Percentiles rank a stretch among this genome's conserved stretches.
Evolutionary conservation across 2,797 vertebrate genomes (phyloP).

Genomic region (Rhodeus uyekii): DNA sequence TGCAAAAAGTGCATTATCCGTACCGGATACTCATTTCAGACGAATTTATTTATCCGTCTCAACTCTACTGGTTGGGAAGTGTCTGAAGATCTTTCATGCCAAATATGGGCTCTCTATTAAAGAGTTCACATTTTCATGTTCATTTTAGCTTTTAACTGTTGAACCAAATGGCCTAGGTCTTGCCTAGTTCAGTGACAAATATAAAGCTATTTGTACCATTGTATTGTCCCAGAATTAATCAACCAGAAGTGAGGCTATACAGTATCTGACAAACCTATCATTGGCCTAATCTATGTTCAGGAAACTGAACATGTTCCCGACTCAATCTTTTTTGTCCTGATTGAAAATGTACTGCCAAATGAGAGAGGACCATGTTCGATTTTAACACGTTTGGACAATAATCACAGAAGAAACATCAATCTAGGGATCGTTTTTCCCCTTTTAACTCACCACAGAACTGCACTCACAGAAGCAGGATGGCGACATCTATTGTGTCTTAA

Average conservation of each 20-base stretch:
- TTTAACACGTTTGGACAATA: not conserved
- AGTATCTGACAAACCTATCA: not conserved
- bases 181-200: not conserved
- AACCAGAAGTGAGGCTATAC: not conserved
- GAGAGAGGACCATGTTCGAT: not conserved
- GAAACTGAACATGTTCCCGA: not conserved
- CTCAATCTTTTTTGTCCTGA: not conserved
- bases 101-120: constrained; percentile 2
- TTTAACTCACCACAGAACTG: not conserved
- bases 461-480: not conserved
- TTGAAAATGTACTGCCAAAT: not conserved
- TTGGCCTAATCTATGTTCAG: not conserved
- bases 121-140: not conserved
- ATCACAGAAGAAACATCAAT: not conserved
- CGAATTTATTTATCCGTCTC: too few relatives aligned
- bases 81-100: not conserved
- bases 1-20: too few relatives aligned
- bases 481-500: not conserved
- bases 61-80: too few relatives aligned
- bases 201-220: not conserved
- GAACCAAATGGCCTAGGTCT: not conserved
- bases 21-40: too few relatives aligned
- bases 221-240: not conserved
- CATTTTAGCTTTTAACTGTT: not conserved
- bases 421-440: not conserved